phyloP scores from a whole-genome alignment of 2,113 vertebrate genomes.

The Charadrius vociferus region DNA sequence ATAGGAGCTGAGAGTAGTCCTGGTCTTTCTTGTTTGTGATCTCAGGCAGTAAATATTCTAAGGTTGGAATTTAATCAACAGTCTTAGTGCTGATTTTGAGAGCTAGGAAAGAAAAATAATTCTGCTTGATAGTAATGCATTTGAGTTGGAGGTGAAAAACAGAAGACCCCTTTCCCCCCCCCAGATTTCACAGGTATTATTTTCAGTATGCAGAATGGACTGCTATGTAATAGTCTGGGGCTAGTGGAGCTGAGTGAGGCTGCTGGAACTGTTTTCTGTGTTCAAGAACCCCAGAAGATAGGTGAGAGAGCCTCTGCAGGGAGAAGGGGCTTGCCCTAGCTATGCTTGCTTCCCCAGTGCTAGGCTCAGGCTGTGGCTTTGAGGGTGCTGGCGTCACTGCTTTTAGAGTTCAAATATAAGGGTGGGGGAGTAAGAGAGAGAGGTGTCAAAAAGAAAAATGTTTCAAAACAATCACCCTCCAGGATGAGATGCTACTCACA shows the following conservation, averaged over 20 bases:
- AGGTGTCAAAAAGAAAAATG: not conserved
- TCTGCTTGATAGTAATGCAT: not conserved
- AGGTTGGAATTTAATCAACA: not conserved
- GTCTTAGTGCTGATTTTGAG: not conserved
- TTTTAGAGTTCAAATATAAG: not conserved
- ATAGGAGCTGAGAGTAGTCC: not conserved
- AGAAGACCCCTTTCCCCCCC: not conserved
- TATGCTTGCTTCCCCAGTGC: fast-evolving
- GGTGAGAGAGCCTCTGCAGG: not conserved
- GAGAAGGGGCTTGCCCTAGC: not conserved
- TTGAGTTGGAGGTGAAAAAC: not conserved
- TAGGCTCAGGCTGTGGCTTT: not conserved
- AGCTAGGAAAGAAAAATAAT: not conserved
- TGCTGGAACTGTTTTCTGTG: not conserved
- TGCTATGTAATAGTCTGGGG: not conserved
- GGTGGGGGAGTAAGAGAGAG: not conserved
- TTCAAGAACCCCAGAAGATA: not conserved
- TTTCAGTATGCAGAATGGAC: not conserved
- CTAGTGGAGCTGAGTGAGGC: not conserved
- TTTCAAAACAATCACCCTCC: not conserved
- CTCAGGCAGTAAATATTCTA: not conserved
- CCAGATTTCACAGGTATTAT: not conserved
- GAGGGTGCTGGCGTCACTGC: not conserved
- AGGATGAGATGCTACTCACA: not conserved
- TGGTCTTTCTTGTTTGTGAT: not conserved